Base-by-base conservation (phyloP, 2,113 vertebrate genomes). In the Pteruthius melanotis region DNA sequence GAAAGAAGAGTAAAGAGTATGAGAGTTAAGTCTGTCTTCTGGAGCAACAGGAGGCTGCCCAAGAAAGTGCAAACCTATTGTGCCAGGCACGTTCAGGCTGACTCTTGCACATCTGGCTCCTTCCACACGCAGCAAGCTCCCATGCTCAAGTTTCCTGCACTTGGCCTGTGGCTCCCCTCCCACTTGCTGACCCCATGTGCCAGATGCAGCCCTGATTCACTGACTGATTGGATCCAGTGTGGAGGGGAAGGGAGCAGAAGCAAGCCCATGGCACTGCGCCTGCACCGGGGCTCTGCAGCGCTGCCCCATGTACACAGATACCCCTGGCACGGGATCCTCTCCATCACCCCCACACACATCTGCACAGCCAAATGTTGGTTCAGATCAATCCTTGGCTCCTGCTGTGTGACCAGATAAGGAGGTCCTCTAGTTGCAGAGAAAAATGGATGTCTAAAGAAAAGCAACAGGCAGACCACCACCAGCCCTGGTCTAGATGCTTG, bases 321-420 rank as follows among this genome's bases (percentile, higher is more conserved):
- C 1, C 10, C 11, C 5, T 0, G 0, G 31, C 37, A 52, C 1
- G 2, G 42, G 7, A 64, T 7, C 14, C 33, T 37, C 28, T 68
- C 21, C 57, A 24, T 39, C 52, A 28, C 4, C 11, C 14, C 22
- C 26, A 22, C 31, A 26, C 1, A 5, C 8, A 1, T 1, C 4
- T 33, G n/a, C 47, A 40, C 0, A 11, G 40, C 27, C 28, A 40
- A 13, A 23, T 6, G 10, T 2, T 26, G 20, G 9, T 30, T 87
- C 69, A 72, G 31, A 35, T 69, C 3, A 7, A 59, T 14, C 13
- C 45, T 15, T 33, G 40, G 40, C 54, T 72, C 22, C 69, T 8
- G 35, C 22, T 3, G 0, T 24, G 31, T 9, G 47, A 28, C 26
- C 52, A 52, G 45, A 54, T 50, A 15, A 1, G 6, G 24, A n/a